Percentiles rank a stretch among this genome's conserved stretches.
These are phyloP conservation scores for Eutrigla gurnardus DNA, from an alignment of 2,797 vertebrate species.

Conservation along the genomic window DNA sequence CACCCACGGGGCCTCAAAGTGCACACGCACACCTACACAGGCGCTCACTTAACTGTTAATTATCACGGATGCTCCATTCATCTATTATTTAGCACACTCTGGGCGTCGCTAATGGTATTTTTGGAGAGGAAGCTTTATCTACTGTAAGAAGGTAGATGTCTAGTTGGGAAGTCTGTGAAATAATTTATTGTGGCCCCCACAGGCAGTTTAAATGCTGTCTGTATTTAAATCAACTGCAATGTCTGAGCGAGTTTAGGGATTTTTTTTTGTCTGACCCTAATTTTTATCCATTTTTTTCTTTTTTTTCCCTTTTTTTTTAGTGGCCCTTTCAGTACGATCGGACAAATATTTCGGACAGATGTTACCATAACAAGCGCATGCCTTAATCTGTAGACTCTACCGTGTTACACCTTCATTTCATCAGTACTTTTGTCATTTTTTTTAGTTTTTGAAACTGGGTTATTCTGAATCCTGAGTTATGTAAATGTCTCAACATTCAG, in stretches of 20 bases:
- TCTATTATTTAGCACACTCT: constrained; percentile 78
- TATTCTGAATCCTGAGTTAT: constrained; percentile 43
- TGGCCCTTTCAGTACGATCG: constrained; percentile 12
- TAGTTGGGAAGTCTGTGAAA: constrained; percentile 74
- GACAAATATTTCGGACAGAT: constrained; percentile 42
- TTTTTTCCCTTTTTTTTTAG: too few species aligned
- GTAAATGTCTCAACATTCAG: constrained; percentile 40
- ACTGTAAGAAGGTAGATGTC: constrained; percentile 77
- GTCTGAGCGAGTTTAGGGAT: constrained; percentile 62
- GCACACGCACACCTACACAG: constrained; percentile 45
- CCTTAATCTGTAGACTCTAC: constrained; percentile 26
- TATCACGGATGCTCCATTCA: constrained; percentile 74
- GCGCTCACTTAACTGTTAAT: constrained; percentile 78
- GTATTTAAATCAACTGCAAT: constrained; percentile 75
- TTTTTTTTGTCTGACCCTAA: constrained; percentile 48
- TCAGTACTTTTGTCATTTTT: constrained; percentile 39
- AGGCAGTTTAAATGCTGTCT: constrained; percentile 77
- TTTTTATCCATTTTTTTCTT: constrained; percentile 43
- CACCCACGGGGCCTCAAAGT: constrained; percentile 20
- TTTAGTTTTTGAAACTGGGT: constrained; percentile 20
- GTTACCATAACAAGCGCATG: constrained; percentile 32
- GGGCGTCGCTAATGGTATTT: constrained; percentile 80
- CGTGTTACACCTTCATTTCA: constrained; percentile 58
- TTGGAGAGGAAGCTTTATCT: constrained; percentile 77
- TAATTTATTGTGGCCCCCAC: constrained; percentile 73